phyloP scores from a whole-genome alignment of 2,797 vertebrate species.

The Pantherophis vulpinus region DNA sequence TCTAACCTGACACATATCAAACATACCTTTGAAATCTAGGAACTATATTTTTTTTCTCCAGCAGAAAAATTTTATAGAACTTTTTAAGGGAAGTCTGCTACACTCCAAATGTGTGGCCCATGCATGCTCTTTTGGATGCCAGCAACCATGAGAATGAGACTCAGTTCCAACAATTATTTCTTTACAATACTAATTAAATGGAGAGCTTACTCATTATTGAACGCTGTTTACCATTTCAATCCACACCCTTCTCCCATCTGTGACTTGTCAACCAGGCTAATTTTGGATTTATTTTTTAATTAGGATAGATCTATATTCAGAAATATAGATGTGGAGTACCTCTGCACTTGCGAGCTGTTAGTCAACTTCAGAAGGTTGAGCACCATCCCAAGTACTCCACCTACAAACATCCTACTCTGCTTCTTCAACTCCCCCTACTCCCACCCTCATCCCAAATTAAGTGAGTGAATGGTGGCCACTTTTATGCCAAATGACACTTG shows the following conservation, averaged over 20 bases:
- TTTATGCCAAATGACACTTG: background rate
- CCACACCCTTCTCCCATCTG: background rate
- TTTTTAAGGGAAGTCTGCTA: background rate
- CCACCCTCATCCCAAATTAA: background rate
- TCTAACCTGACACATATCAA: background rate
- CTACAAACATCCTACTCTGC: background rate
- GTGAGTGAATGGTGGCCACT: background rate
- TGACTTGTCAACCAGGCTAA: background rate
- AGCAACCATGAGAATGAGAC: background rate
- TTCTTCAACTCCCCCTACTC: background rate
- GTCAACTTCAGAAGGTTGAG: background rate
- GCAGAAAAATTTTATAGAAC: background rate
- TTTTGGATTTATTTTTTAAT: background rate
- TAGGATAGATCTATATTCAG: background rate
- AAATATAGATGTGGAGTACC: background rate
- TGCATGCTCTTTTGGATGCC: background rate
- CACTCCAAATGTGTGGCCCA: background rate
- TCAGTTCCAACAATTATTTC: background rate
- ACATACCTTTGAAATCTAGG: background rate
- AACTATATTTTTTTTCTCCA: background rate
- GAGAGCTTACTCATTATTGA: background rate
- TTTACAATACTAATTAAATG: background rate
- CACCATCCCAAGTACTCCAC: background rate
- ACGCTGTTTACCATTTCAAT: background rate
- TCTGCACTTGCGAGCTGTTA: background rate